Base-by-base conservation (phyloP, 1,140 invertebrate genomes). In the Metaphire vulgaris region DNA sequence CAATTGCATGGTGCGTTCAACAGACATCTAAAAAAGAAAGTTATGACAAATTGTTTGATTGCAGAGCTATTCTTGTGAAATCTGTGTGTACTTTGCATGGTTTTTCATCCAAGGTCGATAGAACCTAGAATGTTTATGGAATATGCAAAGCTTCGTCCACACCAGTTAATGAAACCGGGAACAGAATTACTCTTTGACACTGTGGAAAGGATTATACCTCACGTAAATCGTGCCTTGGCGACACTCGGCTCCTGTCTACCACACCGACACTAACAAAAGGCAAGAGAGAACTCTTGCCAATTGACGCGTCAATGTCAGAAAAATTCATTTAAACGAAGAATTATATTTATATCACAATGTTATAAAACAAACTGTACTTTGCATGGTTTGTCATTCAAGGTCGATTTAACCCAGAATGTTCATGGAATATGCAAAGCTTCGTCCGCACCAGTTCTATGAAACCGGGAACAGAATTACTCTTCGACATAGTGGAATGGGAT, bases 161-260 rank as follows among this genome's bases (percentile, higher is more conserved):
- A 56, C 41, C 41, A 56, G 41, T 56, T 21, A 56, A 56, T 12
- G 41, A 56, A 21, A 56, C 41, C 41, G 41, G 41, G 41, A 56
- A 56, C 41, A 56, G 41, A 56, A 56, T 56, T 56, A 56, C 21
- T 56, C 41, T 56, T 56, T 56, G 41, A 56, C 41, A 56, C 41
- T 56, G 41, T 56, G 41, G 41, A 56, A 56, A 56, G 41, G 41
- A 56, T 12, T 56, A 56, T 56, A 56, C 41, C 41, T 56, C 41
- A 56, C n/a, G n/a, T n/a, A 21, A 56, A 56, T 12, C 21, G 41
- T 56, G 41, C 21, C 41, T 6, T 21, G 21, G n/a, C 6, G 41
- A 56, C 41, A 56, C 41, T 56, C 21, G 41, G 41, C 41, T 56
- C 41, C 41, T 21, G 21, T 56, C 21, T 56, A 21, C 41, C 41